Conservation (phyloP, 2,888 invertebrate genomes). For the Amphimallon solstitiale region DNA sequence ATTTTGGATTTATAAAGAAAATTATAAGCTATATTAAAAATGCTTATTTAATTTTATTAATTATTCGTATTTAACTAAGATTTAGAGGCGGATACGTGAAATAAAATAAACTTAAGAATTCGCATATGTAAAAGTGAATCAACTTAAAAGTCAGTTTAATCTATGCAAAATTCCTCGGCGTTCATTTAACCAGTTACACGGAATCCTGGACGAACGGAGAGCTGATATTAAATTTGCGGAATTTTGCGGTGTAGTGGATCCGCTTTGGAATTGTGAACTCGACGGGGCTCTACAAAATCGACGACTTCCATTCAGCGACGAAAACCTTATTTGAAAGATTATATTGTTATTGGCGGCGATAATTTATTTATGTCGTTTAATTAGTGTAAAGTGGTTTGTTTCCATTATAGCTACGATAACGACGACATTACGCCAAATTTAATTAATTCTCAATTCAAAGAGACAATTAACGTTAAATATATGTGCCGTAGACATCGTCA, state of each 20-base stretch:
- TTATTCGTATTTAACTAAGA: no score
- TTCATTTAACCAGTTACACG: conserved; percentile 48
- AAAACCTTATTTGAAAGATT: background rate
- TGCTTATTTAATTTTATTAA: no score
- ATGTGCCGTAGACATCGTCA: no score
- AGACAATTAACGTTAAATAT: no score
- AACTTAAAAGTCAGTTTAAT: conserved; percentile 9
- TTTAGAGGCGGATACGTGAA: no score
- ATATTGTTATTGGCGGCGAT: background rate
- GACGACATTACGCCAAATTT: background rate
- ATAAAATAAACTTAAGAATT: no score
- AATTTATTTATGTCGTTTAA: background rate
- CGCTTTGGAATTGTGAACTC: conserved; percentile 39
- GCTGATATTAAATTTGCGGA: conserved; percentile 69
- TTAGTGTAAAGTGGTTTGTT: no score
- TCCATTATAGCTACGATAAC: no score
- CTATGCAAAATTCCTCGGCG: conserved; percentile 45
- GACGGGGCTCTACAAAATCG: background rate
- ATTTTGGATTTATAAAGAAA: no score
- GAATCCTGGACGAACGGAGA: conserved; percentile 50
- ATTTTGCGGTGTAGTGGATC: conserved; percentile 63
- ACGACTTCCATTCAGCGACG: background rate
- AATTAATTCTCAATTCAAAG: background rate
- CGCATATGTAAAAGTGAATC: background rate
- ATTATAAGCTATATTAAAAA: no score